These are phyloP conservation scores for Aptenodytes patagonicus DNA, from an alignment of 2,113 vertebrate genomes.

Conservation along the genomic window DNA sequence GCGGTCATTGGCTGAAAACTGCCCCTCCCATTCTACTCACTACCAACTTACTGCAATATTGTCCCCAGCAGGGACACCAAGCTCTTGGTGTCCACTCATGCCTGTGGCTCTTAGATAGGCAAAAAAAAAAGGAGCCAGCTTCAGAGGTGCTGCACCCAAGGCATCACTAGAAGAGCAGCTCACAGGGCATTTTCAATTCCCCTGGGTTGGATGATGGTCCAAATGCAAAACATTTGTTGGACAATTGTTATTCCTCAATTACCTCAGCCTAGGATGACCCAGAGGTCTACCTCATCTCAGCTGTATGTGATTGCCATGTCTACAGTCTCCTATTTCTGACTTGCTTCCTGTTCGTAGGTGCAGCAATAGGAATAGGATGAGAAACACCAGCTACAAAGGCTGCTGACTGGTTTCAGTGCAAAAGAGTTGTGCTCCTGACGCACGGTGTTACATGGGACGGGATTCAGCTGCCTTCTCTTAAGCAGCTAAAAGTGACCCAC, in stretches of 20 bases:
- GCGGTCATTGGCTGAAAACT: neutral
- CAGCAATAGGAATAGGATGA: neutral
- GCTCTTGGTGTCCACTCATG: neutral
- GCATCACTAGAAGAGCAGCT: neutral
- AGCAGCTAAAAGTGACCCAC: neutral
- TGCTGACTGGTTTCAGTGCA: neutral
- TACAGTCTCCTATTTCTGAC: neutral
- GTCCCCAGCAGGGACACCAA: neutral
- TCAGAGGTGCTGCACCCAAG: neutral
- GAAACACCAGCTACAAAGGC: neutral
- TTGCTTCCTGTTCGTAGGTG: neutral
- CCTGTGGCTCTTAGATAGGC: neutral
- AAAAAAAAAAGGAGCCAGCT: neutral
- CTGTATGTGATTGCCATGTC: neutral
- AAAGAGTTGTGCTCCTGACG: neutral
- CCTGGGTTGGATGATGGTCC: neutral
- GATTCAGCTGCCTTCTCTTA: neutral
- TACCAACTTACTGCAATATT: neutral
- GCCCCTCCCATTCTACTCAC: neutral
- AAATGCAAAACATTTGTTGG: neutral
- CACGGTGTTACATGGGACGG: neutral
- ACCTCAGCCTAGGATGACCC: neutral
- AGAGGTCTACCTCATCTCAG: neutral
- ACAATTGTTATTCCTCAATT: neutral
- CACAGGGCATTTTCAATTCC: neutral